Evolutionary conservation across 2,113 vertebrate genomes (phyloP).

Genomic region (Oenanthe melanoleuca): DNA sequence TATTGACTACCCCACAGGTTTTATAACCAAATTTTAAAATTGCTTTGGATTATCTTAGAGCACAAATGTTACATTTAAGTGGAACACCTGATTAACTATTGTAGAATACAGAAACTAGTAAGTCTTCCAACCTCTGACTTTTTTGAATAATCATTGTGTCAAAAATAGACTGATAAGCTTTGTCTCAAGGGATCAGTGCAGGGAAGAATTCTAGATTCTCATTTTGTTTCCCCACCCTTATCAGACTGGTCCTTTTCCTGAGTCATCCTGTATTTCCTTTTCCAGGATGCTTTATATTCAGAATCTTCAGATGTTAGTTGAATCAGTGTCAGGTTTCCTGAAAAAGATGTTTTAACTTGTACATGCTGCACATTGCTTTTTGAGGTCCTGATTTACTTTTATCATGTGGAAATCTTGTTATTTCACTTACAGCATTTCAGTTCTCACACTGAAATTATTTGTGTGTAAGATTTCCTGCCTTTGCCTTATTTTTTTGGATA

Average conservation of each 20-base stretch:
- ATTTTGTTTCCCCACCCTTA: background rate
- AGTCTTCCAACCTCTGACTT: background rate
- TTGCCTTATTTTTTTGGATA: background rate
- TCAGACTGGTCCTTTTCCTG: background rate
- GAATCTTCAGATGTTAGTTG: background rate
- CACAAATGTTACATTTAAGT: background rate
- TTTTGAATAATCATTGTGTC: background rate
- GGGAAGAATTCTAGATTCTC: background rate
- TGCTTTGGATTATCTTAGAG: background rate
- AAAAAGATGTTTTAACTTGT: background rate
- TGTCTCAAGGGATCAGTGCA: background rate
- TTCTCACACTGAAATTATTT: background rate
- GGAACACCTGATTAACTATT: background rate
- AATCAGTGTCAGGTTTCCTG: background rate
- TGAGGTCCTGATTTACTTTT: background rate
- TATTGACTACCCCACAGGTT: background rate
- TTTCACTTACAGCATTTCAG: background rate
- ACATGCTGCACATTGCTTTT: background rate
- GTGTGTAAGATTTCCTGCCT: background rate
- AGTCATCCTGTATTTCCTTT: background rate
- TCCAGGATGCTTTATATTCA: conserved; percentile 4
- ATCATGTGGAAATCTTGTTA: background rate
- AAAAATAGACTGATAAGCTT: conserved; percentile 45
- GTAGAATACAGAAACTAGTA: background rate
- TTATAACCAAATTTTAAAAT: background rate